Percentiles rank a stretch among this genome's conserved stretches.
Conservation (phyloP, 2,888 invertebrate genomes). For the Leptopterna dolabrata region DNA sequence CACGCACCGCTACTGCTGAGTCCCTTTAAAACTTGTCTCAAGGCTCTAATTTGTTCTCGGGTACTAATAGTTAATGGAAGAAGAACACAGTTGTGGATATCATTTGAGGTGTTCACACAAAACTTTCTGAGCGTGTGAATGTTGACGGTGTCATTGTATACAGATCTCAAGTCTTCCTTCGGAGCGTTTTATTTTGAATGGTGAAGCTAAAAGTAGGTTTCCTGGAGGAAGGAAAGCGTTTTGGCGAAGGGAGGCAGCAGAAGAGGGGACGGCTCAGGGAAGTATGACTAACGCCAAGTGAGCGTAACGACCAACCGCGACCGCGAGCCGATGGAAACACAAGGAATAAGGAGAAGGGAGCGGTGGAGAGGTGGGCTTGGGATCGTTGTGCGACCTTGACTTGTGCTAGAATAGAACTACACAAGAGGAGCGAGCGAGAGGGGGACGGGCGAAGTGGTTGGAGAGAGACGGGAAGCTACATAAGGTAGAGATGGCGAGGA, state of each 20-base stretch:
- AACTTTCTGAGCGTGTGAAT: too few relatives aligned
- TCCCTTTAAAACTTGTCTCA: too few relatives aligned
- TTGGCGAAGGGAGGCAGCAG: not conserved
- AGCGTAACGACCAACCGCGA: constrained; percentile 34
- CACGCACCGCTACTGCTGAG: too few relatives aligned
- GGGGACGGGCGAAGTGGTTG: not conserved
- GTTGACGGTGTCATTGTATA: too few relatives aligned
- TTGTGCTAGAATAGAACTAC: constrained; percentile 52
- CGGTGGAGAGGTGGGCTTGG: constrained; percentile 24
- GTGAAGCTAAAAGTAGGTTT: not conserved
- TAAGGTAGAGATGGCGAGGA: constrained; percentile 12
- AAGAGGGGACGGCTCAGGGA: not conserved
- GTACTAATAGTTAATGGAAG: too few relatives aligned
- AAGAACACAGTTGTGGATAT: too few relatives aligned
- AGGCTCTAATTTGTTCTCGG: too few relatives aligned
- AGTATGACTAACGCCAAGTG: constrained; percentile 45
- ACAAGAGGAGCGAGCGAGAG: constrained; percentile 6
- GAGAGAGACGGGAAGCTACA: not conserved
- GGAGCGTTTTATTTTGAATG: not conserved
- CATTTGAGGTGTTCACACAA: too few relatives aligned
- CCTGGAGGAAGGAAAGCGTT: constrained; percentile 14
- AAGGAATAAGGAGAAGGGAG: not conserved
- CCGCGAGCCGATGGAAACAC: not conserved
- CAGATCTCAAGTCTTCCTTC: too few relatives aligned
- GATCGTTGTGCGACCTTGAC: constrained; percentile 57